Evolutionary conservation across 2,113 vertebrate species (phyloP), one percentile per base, ranked within the genome.

Genomic region (Circaetus gallicus): DNA sequence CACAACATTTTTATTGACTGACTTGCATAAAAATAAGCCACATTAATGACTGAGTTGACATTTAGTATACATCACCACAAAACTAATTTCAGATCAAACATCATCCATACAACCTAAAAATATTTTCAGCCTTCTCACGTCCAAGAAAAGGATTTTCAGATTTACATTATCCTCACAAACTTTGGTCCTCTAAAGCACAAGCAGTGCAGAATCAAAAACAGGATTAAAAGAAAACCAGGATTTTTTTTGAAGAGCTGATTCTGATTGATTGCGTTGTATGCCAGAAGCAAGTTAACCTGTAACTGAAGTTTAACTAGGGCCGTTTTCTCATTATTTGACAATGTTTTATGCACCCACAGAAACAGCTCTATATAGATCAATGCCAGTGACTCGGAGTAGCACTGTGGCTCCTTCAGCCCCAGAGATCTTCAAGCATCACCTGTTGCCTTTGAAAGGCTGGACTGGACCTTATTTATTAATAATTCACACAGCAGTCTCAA

Each of bases 221-320:
- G 50, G 86, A 95, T 90, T 95, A 84, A 87, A 76, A 87, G 67
- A 94, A 95, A 95, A 65, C 36, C 74, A 61, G 63, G 83, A 16
- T 31, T 73, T 70, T 66, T 84, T 84, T 70, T 42, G 6, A 79
- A 61, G 66, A 80, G 91, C 62, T 55, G 73, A 90, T 90, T 82
- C 86, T 74, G 91, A 85, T 12, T 86, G 92, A 96, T 86, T 42
- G 82, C 17, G 7, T 13, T 91, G 24, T 18, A 70, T 47, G 74
- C 86, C 87, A 95, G 47, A 89, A 88, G 81, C 91, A 90, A 96
- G 96, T 95, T 95, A 95, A 94, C 86, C 91, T 93, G 84, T 84
- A 86, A 95, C 90, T 84, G 93, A 71, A 96, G 79, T 62, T 96
- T 84, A 95, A 93, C 78, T 71, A 96, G 90, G 11, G 16, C 84